Percentiles rank a stretch among this genome's conserved stretches.
Conservation (phyloP, 2,797 vertebrate genomes). For the Onychomys leucogaster region DNA sequence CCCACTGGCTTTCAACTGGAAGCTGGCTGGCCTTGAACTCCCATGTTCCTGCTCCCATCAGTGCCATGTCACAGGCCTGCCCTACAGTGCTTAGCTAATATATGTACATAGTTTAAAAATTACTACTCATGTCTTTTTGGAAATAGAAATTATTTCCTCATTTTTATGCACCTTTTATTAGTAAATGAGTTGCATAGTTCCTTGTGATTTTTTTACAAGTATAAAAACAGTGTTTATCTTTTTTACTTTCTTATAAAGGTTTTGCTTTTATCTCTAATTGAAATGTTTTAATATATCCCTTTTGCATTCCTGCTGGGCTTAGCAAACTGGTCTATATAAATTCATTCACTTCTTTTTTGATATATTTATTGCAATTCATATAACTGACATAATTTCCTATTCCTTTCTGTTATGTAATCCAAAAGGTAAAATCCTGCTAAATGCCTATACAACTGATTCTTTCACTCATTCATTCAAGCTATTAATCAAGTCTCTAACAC, state of each 20-base stretch:
- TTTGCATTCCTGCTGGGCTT: neutral
- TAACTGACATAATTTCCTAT: neutral
- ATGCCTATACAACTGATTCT: neutral
- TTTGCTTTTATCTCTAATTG: neutral
- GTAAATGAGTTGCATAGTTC: neutral
- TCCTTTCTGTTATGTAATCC: neutral
- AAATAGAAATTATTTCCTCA: neutral
- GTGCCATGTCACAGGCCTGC: neutral
- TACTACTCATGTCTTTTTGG: neutral
- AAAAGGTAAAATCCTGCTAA: neutral
- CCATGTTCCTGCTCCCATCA: neutral
- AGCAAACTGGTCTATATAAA: neutral
- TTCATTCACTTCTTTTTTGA: neutral
- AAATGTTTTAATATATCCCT: neutral
- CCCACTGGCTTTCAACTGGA: neutral
- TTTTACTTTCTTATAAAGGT: neutral
- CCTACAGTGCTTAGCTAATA: neutral
- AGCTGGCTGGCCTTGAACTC: neutral
- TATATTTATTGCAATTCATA: neutral
- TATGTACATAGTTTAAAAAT: neutral
- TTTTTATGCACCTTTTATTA: neutral
- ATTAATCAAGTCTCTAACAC: conserved; percentile 34
- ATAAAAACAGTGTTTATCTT: neutral
- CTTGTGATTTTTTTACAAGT: neutral
- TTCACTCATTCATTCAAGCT: neutral